These are phyloP conservation scores for Varecia variegata DNA, from an alignment of 2,797 vertebrate species.

Conservation along the genomic window DNA sequence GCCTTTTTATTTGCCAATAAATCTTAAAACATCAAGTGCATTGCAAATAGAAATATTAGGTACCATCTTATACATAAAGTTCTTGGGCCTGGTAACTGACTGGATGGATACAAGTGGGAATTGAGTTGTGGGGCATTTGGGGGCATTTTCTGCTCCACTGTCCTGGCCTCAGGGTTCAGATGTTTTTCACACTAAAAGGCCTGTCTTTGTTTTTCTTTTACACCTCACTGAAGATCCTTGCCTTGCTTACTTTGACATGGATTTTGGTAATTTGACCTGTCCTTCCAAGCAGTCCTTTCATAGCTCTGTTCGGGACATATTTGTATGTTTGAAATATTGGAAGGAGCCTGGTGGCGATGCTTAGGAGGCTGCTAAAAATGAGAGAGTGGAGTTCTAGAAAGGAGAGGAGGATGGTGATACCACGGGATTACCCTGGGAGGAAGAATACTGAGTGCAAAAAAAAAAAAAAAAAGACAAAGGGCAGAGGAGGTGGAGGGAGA, in stretches of 20 bases:
- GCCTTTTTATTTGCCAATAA: not conserved
- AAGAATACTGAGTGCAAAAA: not conserved
- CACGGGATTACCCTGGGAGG: not conserved
- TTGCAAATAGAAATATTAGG: not conserved
- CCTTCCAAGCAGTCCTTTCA: not conserved
- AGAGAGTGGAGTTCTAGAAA: not conserved
- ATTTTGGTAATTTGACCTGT: not conserved
- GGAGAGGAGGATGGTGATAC: not conserved
- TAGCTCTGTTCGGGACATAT: not conserved
- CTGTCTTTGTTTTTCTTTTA: not conserved
- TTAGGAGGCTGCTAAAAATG: not conserved
- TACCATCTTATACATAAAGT: not conserved
- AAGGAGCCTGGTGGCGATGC: not conserved
- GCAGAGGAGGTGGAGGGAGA: not conserved
- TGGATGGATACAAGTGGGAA: not conserved
- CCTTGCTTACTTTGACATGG: not conserved
- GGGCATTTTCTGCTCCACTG: not conserved
- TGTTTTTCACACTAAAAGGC: not conserved
- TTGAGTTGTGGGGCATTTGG: rapidly evolving
- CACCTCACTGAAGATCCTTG: not conserved
- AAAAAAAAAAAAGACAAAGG: not conserved
- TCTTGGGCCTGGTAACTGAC: not conserved
- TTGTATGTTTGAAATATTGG: not conserved
- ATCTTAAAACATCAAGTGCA: not conserved
- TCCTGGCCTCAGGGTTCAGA: not conserved